A percentile compares a stretch with the other conserved stretches of the same genome.
These are phyloP conservation scores for Sardina pilchardus DNA, from an alignment of 2,113 vertebrate genomes.

Conservation along the genomic window DNA sequence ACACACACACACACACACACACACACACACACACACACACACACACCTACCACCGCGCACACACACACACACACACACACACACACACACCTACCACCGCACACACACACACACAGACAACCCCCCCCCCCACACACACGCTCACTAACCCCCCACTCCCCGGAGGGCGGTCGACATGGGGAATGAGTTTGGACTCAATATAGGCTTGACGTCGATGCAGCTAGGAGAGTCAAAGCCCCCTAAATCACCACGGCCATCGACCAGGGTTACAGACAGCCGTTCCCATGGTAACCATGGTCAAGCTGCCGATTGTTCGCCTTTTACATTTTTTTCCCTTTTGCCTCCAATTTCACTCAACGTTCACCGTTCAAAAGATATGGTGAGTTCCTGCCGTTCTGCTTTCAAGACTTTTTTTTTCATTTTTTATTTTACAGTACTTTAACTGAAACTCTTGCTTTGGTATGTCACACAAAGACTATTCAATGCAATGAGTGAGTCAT, in stretches of 20 bases:
- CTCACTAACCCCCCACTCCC: not conserved
- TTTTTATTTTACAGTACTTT: not conserved
- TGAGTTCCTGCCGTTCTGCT: not conserved
- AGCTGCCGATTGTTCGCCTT: conserved; percentile 43
- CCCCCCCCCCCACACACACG: not conserved
- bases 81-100: no score
- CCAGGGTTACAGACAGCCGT: conserved; percentile 44
- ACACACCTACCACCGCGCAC: not conserved
- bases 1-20: no score
- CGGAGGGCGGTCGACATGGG: not conserved
- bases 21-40: no score
- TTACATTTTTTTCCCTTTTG: conserved; percentile 28
- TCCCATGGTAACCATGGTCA: conserved; percentile 64
- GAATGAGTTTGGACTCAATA: not conserved
- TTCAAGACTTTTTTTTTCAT: no score
- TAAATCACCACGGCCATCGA: conserved; percentile 14
- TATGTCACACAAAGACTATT: not conserved
- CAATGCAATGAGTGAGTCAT: not conserved
- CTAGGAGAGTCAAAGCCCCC: conserved; percentile 12
- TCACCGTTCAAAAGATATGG: not conserved
- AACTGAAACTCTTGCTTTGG: not conserved
- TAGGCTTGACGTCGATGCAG: not conserved
- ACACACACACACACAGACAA: no score
- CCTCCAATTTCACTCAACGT: not conserved
- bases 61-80: not conserved